A percentile compares a stretch with the other conserved stretches of the same genome.
These are phyloP conservation scores for Bhutanitis thaidina DNA, from an alignment of 2,888 invertebrate species.

Conservation along the genomic window DNA sequence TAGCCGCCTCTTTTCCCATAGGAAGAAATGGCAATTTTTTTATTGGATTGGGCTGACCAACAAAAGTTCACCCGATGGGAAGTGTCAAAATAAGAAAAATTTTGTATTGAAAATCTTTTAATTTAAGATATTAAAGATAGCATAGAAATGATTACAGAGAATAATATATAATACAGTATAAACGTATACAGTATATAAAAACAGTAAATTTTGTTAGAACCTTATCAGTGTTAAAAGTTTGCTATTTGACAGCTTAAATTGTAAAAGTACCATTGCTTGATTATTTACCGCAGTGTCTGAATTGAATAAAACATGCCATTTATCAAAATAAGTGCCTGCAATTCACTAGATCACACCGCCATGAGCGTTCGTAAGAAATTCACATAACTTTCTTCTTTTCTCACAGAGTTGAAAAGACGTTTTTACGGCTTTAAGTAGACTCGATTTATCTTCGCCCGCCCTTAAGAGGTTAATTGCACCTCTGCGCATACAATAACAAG, in stretches of 20 bases:
- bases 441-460: conserved; percentile 21
- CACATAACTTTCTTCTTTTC: conserved; percentile 17
- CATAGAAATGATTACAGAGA: too few species aligned
- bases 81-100: too few species aligned
- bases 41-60: too few species aligned
- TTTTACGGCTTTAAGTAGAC: conserved; percentile 18
- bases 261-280: background rate
- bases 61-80: too few species aligned
- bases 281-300: conserved; percentile 17
- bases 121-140: too few species aligned
- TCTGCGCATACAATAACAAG: conserved; percentile 18
- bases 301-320: conserved; percentile 19
- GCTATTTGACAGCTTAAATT: background rate
- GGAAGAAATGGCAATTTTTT: too few species aligned
- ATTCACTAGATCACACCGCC: conserved; percentile 13
- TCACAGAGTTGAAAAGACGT: conserved; percentile 17
- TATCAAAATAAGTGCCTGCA: conserved; percentile 19
- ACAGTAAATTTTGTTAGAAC: too few species aligned
- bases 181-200: too few species aligned
- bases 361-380: conserved; percentile 9
- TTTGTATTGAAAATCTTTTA: too few species aligned
- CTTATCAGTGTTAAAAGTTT: background rate
- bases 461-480: conserved; percentile 19
- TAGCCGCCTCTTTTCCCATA: too few species aligned
- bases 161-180: too few species aligned